Base-by-base conservation (phyloP, 2,888 invertebrate species). In the Lithophane leautieri region DNA sequence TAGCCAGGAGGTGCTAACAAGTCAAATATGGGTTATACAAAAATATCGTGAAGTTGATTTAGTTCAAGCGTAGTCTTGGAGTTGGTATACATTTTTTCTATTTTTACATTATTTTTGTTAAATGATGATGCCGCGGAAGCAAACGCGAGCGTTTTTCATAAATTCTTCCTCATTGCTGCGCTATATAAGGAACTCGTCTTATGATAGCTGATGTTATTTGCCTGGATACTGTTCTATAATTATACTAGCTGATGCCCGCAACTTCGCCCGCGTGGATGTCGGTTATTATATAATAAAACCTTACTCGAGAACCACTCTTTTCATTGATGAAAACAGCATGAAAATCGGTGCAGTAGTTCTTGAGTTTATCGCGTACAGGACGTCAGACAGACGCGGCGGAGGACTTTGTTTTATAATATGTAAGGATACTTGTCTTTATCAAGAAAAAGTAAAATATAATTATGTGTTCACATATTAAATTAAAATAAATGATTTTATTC, bases 401-500 rank as follows among this genome's bases (percentile, higher is more conserved):
- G n/a, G n/a, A n/a, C n/a, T n/a, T n/a, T n/a, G n/a, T n/a, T n/a
- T n/a, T n/a, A n/a, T n/a, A n/a, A n/a, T n/a, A n/a, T n/a, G n/a
- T n/a, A n/a, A n/a, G n/a, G n/a, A n/a, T 14, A 40, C 4, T 40
- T 62, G 9, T 4, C 8, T 16, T 16, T 62, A 42, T 16, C 8
- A n/a, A 25, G 8, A 14, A 67, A n/a, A 11, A 16, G 2, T 34
- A n/a, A 16, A 50, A 19, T 9, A 4, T 25, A n/a, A 22, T n/a
- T n/a, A n/a, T n/a, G 14, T 58, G 2, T 69, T 58, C 14, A 68
- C 42, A 56, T 66, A 75, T 68, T 76, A 6, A 19, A 19, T 50
- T 60, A 56, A 61, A 68, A 80, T 34, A n/a, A 4, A 47, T 14
- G 7, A 61, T 28, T 65, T 72, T 34, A 54, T 47, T 60, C 28